These are phyloP conservation scores for Pasiphila rectangulata DNA, from an alignment of 2,888 invertebrate genomes.

Conservation along the genomic window DNA sequence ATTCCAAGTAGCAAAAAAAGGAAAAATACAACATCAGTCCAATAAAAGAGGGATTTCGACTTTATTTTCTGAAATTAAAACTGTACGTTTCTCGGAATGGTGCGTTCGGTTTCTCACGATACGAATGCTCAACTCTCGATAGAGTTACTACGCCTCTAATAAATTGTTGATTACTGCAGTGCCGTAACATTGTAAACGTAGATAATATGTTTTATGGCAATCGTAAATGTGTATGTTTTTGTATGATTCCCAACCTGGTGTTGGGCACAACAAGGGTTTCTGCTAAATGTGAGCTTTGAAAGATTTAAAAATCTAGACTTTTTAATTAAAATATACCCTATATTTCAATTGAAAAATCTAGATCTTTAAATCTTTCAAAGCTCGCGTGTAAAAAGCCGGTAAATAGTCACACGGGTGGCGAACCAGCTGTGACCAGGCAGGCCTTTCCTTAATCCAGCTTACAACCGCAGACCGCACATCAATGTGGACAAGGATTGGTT, in stretches of 20 bases:
- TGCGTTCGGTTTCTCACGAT: conserved; percentile 63
- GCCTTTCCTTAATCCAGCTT: no score
- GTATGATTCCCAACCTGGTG: conserved; percentile 25
- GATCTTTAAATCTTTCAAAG: no score
- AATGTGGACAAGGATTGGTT: no score
- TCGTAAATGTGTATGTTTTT: conserved; percentile 55
- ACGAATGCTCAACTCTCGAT: conserved; percentile 31
- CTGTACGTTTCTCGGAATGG: conserved; percentile 66
- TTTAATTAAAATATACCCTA: no score
- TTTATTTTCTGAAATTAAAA: conserved; percentile 72
- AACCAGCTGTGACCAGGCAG: no score
- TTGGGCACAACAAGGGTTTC: not conserved
- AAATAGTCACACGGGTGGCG: no score
- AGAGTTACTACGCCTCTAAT: conserved; percentile 63
- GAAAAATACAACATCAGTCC: conserved; percentile 56
- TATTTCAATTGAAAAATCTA: no score
- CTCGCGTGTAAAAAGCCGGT: no score
- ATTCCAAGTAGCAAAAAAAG: conserved; percentile 59
- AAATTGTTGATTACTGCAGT: conserved; percentile 73
- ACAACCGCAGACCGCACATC: no score
- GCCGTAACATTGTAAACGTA: conserved; percentile 67
- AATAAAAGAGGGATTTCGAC: conserved; percentile 73
- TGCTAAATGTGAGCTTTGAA: no score
- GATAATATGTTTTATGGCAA: conserved; percentile 65
- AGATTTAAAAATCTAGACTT: no score